Conservation (phyloP, 2,797 vertebrate genomes). For the Pelochelys cantorii region DNA sequence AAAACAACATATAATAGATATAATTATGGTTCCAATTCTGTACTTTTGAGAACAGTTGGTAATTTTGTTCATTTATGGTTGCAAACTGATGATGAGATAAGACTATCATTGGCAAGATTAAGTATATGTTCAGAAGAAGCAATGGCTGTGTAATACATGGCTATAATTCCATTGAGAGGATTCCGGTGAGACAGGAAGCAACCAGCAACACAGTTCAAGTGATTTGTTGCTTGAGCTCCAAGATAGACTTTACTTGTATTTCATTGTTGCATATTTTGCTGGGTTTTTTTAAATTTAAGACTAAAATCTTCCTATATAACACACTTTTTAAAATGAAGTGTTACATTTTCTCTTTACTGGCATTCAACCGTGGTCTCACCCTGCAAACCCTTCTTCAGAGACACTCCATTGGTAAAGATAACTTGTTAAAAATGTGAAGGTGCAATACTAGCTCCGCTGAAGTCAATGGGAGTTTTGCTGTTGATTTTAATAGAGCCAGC, state of each 20-base stretch:
- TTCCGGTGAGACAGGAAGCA: constrained; percentile 46
- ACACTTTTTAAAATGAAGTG: not conserved
- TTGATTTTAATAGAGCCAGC: not conserved
- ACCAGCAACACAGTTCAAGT: constrained; percentile 25
- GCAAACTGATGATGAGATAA: constrained; percentile 47
- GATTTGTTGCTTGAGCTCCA: not conserved
- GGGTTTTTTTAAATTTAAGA: not conserved
- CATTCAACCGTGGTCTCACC: not conserved
- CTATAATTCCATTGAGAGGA: constrained; percentile 45
- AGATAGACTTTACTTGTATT: not conserved
- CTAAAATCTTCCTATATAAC: not conserved
- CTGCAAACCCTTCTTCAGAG: not conserved
- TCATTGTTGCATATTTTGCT: not conserved
- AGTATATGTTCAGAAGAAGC: constrained; percentile 55
- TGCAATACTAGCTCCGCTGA: not conserved
- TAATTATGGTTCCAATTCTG: constrained; percentile 65
- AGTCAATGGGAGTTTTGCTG: not conserved
- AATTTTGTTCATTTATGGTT: constrained; percentile 75
- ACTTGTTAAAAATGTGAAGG: not conserved
- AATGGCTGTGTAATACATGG: constrained; percentile 43
- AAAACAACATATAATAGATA: constrained; percentile 64
- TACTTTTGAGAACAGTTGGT: constrained; percentile 64
- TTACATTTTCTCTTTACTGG: not conserved
- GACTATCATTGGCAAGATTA: constrained; percentile 41
- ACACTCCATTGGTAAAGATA: not conserved